Evolutionary conservation across 2,797 vertebrate species (phyloP).

Genomic region (Babyrousa celebensis): DNA sequence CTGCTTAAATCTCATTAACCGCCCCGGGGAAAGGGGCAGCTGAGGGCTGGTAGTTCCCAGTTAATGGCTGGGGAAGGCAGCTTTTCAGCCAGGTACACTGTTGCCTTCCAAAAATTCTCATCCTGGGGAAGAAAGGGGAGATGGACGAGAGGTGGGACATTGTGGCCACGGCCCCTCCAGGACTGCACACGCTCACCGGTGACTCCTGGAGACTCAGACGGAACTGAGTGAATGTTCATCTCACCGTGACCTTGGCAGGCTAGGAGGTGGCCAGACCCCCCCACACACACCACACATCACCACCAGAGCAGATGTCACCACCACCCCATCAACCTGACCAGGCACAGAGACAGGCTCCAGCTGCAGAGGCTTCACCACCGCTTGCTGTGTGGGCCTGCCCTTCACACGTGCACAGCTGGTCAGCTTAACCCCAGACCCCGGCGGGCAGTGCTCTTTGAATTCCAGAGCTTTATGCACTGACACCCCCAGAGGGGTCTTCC

Average conservation of each 20-base stretch:
- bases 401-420: not conserved
- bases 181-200: not conserved
- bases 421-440: not conserved
- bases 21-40: too few species aligned
- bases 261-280: not conserved
- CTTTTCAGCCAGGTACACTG: not conserved
- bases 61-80: not conserved
- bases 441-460: not conserved
- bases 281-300: too few species aligned
- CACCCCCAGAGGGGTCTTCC: not conserved
- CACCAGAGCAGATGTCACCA: not conserved
- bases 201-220: not conserved
- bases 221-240: not conserved
- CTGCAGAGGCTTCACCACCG: not conserved
- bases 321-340: not conserved
- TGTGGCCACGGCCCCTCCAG: not conserved
- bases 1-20: not conserved
- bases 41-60: too few species aligned
- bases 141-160: not conserved
- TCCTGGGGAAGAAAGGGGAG: not conserved
- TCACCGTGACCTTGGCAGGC: not conserved
- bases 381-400: not conserved
- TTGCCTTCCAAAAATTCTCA: not conserved
- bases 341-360: not conserved
- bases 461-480: not conserved